These are phyloP conservation scores for Andrena dorsata DNA, from an alignment of 2,888 invertebrate genomes.

Conservation along the genomic window DNA sequence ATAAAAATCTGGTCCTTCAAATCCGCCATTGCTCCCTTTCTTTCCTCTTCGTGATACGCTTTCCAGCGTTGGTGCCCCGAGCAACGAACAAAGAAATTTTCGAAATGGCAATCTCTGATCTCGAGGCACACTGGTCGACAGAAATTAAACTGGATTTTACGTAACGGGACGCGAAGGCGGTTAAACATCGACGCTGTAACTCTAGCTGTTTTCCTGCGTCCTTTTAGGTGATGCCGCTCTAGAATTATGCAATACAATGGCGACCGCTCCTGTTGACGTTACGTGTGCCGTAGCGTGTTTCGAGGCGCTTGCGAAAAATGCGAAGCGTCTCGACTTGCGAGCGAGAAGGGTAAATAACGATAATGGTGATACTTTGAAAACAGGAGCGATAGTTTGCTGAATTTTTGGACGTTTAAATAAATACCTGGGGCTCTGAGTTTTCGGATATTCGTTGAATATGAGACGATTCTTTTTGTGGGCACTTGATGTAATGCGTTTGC, in stretches of 20 bases:
- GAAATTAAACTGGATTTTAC: constrained; percentile 27
- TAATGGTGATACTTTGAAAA: too few relatives aligned
- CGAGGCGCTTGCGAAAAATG: background rate
- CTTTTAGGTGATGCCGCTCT: background rate
- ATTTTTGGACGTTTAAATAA: too few relatives aligned
- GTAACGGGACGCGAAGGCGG: constrained; percentile 6
- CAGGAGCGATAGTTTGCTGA: too few relatives aligned
- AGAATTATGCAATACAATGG: constrained; percentile 33
- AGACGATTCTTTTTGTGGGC: too few relatives aligned
- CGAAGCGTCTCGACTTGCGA: too few relatives aligned
- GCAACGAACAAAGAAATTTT: constrained; percentile 35
- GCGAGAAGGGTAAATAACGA: too few relatives aligned
- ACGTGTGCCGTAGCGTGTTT: background rate
- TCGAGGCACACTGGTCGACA: background rate
- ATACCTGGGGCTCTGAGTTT: too few relatives aligned
- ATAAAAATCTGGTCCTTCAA: too few relatives aligned
- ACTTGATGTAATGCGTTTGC: too few relatives aligned
- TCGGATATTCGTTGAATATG: too few relatives aligned
- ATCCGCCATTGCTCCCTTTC: background rate
- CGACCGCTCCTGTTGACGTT: background rate
- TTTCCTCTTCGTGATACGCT: background rate
- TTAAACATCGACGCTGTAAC: constrained; percentile 13
- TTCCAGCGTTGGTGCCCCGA: background rate
- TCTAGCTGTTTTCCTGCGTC: constrained; percentile 3
- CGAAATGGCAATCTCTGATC: constrained; percentile 22